phyloP scores from a whole-genome alignment of 2,113 vertebrate species.

The Protobothrops flavoviridis region DNA sequence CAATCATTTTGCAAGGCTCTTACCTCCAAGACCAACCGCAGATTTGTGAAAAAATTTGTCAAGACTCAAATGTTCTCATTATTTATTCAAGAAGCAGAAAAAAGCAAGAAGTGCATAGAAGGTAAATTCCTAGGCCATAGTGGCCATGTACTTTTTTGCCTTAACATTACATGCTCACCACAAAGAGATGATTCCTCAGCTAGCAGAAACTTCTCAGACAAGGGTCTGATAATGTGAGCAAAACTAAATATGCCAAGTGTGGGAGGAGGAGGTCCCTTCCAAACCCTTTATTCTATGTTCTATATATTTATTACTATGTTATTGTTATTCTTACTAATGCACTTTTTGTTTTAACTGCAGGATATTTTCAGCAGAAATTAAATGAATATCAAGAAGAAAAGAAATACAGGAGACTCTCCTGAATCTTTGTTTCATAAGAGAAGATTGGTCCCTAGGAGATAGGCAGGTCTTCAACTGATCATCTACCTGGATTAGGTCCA shows the following conservation, averaged over 20 bases:
- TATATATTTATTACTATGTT: neutral
- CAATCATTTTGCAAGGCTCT: constrained; percentile 85
- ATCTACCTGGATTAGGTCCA: rapidly evolving
- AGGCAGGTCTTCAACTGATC: neutral
- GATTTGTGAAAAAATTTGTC: constrained; percentile 87
- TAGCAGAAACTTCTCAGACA: neutral
- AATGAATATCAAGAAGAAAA: constrained; percentile 80
- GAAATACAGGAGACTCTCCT: constrained; percentile 77
- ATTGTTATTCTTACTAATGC: neutral
- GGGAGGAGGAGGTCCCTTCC: neutral
- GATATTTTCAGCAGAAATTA: constrained; percentile 84
- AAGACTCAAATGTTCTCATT: constrained; percentile 94
- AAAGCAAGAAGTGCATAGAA: constrained; percentile 78
- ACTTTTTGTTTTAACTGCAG: constrained; percentile 56
- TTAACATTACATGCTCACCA: neutral
- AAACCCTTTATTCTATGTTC: neutral
- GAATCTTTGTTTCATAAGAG: constrained; percentile 30
- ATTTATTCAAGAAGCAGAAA: constrained; percentile 91
- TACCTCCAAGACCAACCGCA: constrained; percentile 76
- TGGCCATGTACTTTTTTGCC: neutral
- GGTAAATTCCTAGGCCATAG: constrained; percentile 62
- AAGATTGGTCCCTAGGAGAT: neutral
- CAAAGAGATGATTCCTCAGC: neutral
- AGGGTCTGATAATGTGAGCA: neutral
- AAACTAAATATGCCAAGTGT: neutral